Conservation (phyloP, 2,888 invertebrate species). For the Scaptomyza parva region DNA sequence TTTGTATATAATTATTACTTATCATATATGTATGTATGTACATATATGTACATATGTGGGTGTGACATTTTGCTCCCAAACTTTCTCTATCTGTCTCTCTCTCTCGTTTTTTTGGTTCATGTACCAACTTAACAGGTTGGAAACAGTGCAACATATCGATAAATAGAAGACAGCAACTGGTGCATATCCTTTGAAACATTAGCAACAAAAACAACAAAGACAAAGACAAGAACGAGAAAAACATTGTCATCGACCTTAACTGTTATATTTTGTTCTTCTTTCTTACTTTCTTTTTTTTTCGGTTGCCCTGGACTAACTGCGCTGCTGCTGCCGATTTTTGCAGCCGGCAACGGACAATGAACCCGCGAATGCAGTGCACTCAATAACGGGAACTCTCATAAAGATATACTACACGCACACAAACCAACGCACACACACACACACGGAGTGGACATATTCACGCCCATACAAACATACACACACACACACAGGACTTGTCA, state of each 20-base stretch:
- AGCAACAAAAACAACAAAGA: background rate
- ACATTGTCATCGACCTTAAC: constrained; percentile 8
- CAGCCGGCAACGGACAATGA: constrained; percentile 57
- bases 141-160: constrained; percentile 41
- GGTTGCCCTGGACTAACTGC: constrained; percentile 10
- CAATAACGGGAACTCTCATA: constrained; percentile 9
- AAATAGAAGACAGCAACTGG: constrained; percentile 45
- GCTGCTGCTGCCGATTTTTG: constrained; percentile 30
- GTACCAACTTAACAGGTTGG: background rate
- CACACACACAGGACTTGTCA: constrained; percentile 1
- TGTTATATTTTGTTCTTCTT: constrained; percentile 1
- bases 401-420: constrained; percentile 7
- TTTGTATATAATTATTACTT: background rate
- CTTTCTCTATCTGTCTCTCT: background rate
- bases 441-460: background rate
- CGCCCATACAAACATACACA: background rate
- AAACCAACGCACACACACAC: background rate
- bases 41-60: too few relatives aligned
- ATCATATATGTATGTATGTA: background rate
- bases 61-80: constrained; percentile 1
- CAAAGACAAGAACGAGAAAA: constrained; percentile 1
- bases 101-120: too few relatives aligned
- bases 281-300: background rate
- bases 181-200: constrained; percentile 41
- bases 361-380: constrained; percentile 32